Evolutionary conservation across 2,113 vertebrate species (phyloP).

Genomic region (Festucalex cinctus): DNA sequence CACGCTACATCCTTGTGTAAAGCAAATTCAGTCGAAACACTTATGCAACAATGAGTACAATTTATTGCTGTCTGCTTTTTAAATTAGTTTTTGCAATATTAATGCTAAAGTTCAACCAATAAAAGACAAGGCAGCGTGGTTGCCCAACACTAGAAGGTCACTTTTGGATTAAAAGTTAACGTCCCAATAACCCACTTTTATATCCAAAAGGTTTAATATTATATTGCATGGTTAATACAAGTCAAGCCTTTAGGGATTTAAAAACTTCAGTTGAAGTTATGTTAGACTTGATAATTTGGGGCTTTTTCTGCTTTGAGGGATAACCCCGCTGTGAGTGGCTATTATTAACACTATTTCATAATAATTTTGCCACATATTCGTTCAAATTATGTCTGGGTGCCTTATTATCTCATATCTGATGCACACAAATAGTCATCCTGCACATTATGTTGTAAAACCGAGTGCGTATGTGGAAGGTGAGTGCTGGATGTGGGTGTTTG

Average conservation of each 20-base stretch:
- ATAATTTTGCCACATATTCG: neutral
- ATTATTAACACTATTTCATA: constrained; percentile 14
- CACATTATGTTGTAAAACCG: neutral
- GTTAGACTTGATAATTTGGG: neutral
- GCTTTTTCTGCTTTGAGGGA: neutral
- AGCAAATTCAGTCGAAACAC: neutral
- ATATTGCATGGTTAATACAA: neutral
- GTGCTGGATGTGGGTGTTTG: constrained; percentile 6
- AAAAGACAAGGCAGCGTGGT: neutral
- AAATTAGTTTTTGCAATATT: constrained; percentile 8
- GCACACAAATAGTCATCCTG: constrained; percentile 23
- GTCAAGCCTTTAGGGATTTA: neutral
- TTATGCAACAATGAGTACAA: neutral
- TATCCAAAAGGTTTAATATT: neutral
- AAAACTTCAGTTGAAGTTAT: neutral
- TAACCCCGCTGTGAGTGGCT: neutral
- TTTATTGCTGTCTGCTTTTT: constrained; percentile 3
- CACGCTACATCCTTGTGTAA: neutral
- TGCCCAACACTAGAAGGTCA: constrained; percentile 2
- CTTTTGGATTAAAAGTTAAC: constrained; percentile 5
- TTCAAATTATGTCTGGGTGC: constrained; percentile 20
- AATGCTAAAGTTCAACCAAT: neutral
- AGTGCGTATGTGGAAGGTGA: constrained; percentile 2
- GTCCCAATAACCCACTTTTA: neutral
- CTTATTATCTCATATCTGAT: constrained; percentile 34